A percentile compares a stretch with the other conserved stretches of the same genome.
phyloP scores from a whole-genome alignment of 2,113 vertebrate species.

The Callionymus lyra region DNA sequence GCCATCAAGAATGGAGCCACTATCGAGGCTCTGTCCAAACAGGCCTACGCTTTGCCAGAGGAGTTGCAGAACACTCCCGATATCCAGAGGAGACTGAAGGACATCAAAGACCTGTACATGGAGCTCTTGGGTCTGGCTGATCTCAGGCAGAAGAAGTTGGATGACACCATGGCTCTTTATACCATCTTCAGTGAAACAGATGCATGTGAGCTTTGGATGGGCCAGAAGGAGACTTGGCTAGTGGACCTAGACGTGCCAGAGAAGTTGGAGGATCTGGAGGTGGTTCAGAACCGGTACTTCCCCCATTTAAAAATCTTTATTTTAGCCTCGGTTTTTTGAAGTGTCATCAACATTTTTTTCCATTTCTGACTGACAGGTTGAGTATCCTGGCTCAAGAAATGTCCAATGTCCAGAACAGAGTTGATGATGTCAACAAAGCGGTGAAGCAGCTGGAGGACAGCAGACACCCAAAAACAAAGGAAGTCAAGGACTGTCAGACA shows the following conservation, averaged over 20 bases:
- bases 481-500: slow-evolving; percentile 76
- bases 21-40: slow-evolving; percentile 72
- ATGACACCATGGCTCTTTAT: slow-evolving; percentile 82
- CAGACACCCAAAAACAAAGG: slow-evolving; percentile 79
- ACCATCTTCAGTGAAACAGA: slow-evolving; percentile 91
- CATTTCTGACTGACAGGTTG: slow-evolving; percentile 64
- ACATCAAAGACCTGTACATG: slow-evolving; percentile 73
- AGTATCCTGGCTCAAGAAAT: slow-evolving; percentile 85
- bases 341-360: not conserved
- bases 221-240: slow-evolving; percentile 91
- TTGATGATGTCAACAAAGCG: slow-evolving; percentile 76
- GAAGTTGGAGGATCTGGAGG: slow-evolving; percentile 87
- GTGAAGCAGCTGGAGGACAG: slow-evolving; percentile 79
- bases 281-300: slow-evolving; percentile 84
- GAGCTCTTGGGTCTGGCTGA: slow-evolving; percentile 77
- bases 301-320: not conserved
- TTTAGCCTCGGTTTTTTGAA: not conserved
- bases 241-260: slow-evolving; percentile 78
- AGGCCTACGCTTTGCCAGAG: slow-evolving; percentile 75
- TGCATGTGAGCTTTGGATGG: slow-evolving; percentile 92
- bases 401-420: slow-evolving; percentile 72
- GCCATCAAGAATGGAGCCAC: slow-evolving; percentile 66
- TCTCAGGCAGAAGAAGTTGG: slow-evolving; percentile 74
- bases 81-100: slow-evolving; percentile 71
- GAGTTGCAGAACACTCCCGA: slow-evolving; percentile 80